Conservation (phyloP, 1,140 invertebrate genomes). For the Leptinotarsa defecta region DNA sequence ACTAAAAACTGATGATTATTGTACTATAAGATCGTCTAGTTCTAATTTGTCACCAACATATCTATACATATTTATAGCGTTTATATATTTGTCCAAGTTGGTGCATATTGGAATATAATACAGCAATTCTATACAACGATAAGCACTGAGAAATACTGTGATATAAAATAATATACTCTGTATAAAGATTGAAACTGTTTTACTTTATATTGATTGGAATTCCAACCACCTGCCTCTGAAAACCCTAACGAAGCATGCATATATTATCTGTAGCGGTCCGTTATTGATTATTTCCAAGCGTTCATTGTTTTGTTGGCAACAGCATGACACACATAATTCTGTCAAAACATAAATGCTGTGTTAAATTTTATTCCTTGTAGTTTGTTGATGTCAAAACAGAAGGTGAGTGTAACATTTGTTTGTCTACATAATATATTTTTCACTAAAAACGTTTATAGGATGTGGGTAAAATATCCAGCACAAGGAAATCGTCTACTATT, state of each 20-base stretch:
- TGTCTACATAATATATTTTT: background rate
- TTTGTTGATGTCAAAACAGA: conserved; percentile 41
- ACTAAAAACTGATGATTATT: conserved; percentile 16
- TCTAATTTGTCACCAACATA: conserved; percentile 6
- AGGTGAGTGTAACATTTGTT: conserved; percentile 32
- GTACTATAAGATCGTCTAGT: background rate
- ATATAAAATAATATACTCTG: conserved; percentile 13
- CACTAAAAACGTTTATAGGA: conserved; percentile 11
- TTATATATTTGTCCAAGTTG: background rate
- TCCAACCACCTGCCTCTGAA: background rate
- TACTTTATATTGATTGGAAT: background rate
- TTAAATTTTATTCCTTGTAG: conserved; percentile 10
- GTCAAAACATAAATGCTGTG: conserved; percentile 30
- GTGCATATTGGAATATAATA: background rate
- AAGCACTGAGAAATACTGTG: conserved; percentile 21
- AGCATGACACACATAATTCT: conserved; percentile 40
- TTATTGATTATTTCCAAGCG: conserved; percentile 44
- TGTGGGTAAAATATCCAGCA: conserved; percentile 12
- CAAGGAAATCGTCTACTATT: conserved; percentile 14
- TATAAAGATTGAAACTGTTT: conserved; percentile 19
- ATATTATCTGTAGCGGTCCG: background rate
- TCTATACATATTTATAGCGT: background rate
- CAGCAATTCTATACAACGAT: background rate
- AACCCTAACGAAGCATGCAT: background rate
- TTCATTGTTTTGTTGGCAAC: conserved; percentile 35